These are phyloP conservation scores for Macrostomum cliftonense DNA, from an alignment of 2,888 invertebrate genomes.

Conservation along the genomic window DNA sequence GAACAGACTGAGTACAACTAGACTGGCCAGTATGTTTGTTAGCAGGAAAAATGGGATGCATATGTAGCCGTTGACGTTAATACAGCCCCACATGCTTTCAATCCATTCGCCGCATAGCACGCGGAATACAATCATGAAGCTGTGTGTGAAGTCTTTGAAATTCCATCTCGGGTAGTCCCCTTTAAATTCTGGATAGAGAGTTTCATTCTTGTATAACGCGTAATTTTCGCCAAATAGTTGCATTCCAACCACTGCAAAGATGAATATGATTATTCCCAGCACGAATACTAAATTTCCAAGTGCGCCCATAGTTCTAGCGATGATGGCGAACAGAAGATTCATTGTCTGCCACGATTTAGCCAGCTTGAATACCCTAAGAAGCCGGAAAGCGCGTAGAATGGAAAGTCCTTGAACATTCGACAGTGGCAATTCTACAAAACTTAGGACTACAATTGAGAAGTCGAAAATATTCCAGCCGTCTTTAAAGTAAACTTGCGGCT, in stretches of 20 bases:
- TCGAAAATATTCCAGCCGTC: slow-evolving; percentile 98
- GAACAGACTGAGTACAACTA: slow-evolving; percentile 96
- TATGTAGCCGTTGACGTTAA: slow-evolving; percentile 67
- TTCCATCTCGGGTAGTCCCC: slow-evolving; percentile 53
- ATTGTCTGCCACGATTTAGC: slow-evolving; percentile 97
- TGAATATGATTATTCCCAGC: slow-evolving; percentile 93
- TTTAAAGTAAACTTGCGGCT: slow-evolving; percentile 87
- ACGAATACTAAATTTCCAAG: slow-evolving; percentile 88
- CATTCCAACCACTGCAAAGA: slow-evolving; percentile 99
- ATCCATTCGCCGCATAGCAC: slow-evolving; percentile 98
- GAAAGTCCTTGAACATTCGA: slow-evolving; percentile 87
- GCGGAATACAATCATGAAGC: slow-evolving; percentile 96
- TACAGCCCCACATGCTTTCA: slow-evolving; percentile 98
- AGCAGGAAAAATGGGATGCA: slow-evolving; percentile 95
- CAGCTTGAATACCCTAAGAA: slow-evolving; percentile 75
- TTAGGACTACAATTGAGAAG: slow-evolving; percentile 86
- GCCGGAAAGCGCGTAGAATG: slow-evolving; percentile 80
- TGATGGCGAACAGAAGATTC: slow-evolving; percentile 90
- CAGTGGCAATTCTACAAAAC: slow-evolving; percentile 73
- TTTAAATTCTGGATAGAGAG: slow-evolving; percentile 6
- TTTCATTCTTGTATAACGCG: slow-evolving; percentile 38
- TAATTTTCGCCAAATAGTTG: slow-evolving; percentile 91
- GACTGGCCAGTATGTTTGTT: slow-evolving; percentile 91
- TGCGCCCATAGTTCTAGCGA: slow-evolving; percentile 92
- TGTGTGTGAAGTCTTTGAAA: slow-evolving; percentile 93